Base-by-base conservation (phyloP, 1,140 invertebrate species). In the Lordiphosa mommai region DNA sequence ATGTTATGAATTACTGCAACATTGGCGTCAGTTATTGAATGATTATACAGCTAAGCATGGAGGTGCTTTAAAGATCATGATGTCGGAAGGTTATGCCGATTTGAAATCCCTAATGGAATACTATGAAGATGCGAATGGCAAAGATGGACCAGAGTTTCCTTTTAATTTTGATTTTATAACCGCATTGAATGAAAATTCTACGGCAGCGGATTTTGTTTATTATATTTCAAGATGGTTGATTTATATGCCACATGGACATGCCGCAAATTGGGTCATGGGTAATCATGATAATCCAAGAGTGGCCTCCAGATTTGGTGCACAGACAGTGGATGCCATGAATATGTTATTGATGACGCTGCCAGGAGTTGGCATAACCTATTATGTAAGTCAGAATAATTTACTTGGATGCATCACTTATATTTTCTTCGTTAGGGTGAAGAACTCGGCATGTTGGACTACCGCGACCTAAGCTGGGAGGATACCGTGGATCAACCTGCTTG, bases 361-460 rank as follows among this genome's bases (percentile, higher is more conserved):
- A 1, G 96, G 96, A 1, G 92, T 95, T 2, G 91, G 92, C 3
- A 91, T 96, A 2, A 94, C 93, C 1, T 97, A 96, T 71, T 93
- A 91, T 89, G 91, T 92, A 80, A 86, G 80, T 51, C 9, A 6
- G 0, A 0, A 2, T 1, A n/a, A n/a, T 3, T 12, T 1, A 0
- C 4, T 1, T 23, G 0, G 0, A 5, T 32, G 1, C 16, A 40
- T 9, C 5, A 0, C 6, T 2, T 3, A 1, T 8, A n/a, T n/a
- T n/a, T n/a, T n/a, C n/a, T n/a, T n/a, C n/a, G 6, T 2, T 53
- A 95, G 90, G 95, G 95, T 2, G 95, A 96, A 85, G 95, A 96
- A 86, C 91, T 96, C 33, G 95, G 93, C 0, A 96, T 96, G 94
- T 76, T 90, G 16, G 92, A 96, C 85, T 92, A 91, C 10, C 65